Evolutionary conservation across 2,888 invertebrate genomes (phyloP), one percentile per base, ranked within the genome.

Genomic region (Mythimna vitellina): DNA sequence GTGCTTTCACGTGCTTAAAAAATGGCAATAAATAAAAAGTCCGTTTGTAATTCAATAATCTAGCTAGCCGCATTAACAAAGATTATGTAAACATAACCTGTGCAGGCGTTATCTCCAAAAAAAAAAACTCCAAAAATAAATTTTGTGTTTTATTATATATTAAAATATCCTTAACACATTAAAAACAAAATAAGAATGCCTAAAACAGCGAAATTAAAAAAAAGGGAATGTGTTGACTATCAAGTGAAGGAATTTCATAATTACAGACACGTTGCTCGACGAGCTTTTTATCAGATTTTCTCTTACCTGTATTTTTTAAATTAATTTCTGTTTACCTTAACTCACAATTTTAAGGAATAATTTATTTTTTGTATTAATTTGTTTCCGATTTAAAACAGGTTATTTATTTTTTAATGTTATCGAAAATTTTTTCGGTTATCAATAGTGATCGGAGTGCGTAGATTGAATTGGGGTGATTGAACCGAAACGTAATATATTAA

Each of bases 221-320:
- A 38, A 14, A 14, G 14, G 0, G 42, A 42, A 42, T 12, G 42
- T 14, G 14, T 46, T 3, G 49, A 74, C 12, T 20, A 57, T 57
- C 38, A 32, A 22, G 12, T 20, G 7, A 42, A 42, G 20, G 62
- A 42, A 75, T 51, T 75, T 42, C 17, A 25, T 42, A 42, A 57
- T 63, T 57, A 57, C 51, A 51, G 17, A n/a, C 20, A 6, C 46
- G 14, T 22, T 54, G 25, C 25, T n/a, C n/a, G n/a, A 10, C 14
- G 20, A 38, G 17, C 1, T 38, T 60, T 32, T 35, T 14, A 54
- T 72, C 2, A 20, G 10, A 62, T 46, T 20, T n/a, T 51, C 20
- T 51, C n/a, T 38, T 38, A 4, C 10, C 42, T 17, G 3, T n/a
- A 7, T 53, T 51, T 46, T 9, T 51, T 64, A 5, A 64, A 51